These are phyloP conservation scores for Lycaena phlaeas DNA, from an alignment of 2,888 invertebrate genomes.

Conservation along the genomic window DNA sequence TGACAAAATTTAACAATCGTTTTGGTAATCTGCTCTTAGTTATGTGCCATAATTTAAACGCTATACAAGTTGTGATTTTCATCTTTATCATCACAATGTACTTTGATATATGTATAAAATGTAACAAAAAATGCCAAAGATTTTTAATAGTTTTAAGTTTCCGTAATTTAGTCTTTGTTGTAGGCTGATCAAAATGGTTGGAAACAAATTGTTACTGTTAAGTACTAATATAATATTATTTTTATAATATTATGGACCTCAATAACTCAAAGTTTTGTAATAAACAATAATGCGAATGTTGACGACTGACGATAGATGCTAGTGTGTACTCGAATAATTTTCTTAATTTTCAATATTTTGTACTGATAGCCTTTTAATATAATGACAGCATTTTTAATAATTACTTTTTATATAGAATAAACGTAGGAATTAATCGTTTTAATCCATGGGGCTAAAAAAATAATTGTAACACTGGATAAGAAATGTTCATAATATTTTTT, in stretches of 20 bases:
- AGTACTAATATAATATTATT: constrained; percentile 45
- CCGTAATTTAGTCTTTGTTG: constrained; percentile 39
- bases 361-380: constrained; percentile 34
- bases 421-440: constrained; percentile 10
- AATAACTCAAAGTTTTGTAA: constrained; percentile 45
- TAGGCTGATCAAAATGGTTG: constrained; percentile 36
- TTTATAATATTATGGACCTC: constrained; percentile 57
- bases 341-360: constrained; percentile 19
- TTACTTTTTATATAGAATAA: constrained; percentile 17
- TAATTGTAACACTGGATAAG: neutral
- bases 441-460: neutral
- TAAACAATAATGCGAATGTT: constrained; percentile 43
- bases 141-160: constrained; percentile 61
- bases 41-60: constrained; percentile 35
- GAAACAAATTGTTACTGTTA: constrained; percentile 72
- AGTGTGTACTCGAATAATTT: constrained; percentile 23
- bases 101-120: constrained; percentile 7
- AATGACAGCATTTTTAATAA: constrained; percentile 19
- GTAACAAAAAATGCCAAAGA: constrained; percentile 57
- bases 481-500: neutral
- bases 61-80: constrained; percentile 13
- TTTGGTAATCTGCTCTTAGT: constrained; percentile 13
- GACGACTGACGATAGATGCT: constrained; percentile 59
- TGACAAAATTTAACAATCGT: neutral
- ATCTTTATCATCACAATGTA: constrained; percentile 38